Evolutionary conservation across 2,797 vertebrate species (phyloP), one percentile per base, ranked within the genome.

Genomic region (Muscicapa comitata): DNA sequence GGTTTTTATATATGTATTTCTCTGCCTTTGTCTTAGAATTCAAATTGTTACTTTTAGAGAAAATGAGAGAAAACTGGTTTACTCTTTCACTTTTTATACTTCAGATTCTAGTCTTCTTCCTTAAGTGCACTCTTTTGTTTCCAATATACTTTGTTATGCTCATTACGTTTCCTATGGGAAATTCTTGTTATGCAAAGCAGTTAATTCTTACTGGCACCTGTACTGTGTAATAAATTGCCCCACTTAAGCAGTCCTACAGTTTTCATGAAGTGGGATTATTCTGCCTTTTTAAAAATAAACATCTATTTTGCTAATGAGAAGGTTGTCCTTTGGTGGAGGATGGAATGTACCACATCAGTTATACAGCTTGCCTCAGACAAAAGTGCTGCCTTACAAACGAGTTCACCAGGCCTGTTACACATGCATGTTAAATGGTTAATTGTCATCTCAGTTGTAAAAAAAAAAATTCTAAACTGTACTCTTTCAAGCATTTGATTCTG

Each of bases 101-200:
- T 77, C 25, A 61, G 16, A 74, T 94, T 77, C 42, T 90, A 25
- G 35, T 35, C 35, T 38, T 80, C 38, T 87, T 87, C 42, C 19
- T n/a, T 55, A 86, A 82, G 21, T 61, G 51, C 28, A 28, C 55
- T 48, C 35, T 59, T 88, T 88, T 85, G 67, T 87, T 94, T 89
- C 66, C 28, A 45, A 1, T 72, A 9, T 45, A 80, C 68, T 88
- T 88, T 40, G 45, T 75, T 86, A 90, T 42, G 55, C 70, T 93
- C 54, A 73, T 96, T 88, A 55, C 0, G 0, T 75, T 80, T 95
- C 62, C 54, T 91, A 3, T 58, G 65, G 82, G 68, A 94, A 94
- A 81, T 88, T 90, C 48, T 89, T 94, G 54, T 90, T 68, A 81
- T 81, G 82, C 66, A 88, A 94, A 96, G 75, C 73, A 94, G 68